These are phyloP conservation scores for Corythaeola cristata DNA, from an alignment of 2,113 vertebrate species.

Conservation along the genomic window DNA sequence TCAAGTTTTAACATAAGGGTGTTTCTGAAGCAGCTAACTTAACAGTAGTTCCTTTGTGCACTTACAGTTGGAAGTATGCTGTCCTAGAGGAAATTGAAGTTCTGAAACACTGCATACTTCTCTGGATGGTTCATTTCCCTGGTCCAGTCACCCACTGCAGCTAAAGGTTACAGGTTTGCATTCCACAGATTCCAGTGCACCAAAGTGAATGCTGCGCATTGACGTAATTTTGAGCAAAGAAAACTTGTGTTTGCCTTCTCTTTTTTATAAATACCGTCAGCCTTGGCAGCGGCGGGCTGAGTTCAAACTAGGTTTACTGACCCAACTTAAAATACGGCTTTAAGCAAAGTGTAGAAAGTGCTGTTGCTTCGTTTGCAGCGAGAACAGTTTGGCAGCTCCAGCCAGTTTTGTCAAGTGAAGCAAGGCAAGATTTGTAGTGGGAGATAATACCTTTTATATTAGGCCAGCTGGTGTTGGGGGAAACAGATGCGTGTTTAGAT, in stretches of 20 bases:
- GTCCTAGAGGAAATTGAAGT: background rate
- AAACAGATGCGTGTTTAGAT: constrained; percentile 21
- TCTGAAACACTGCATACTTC: background rate
- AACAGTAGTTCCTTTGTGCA: background rate
- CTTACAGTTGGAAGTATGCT: background rate
- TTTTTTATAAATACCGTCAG: background rate
- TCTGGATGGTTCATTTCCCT: constrained; percentile 10
- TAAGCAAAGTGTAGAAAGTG: background rate
- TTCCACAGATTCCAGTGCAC: constrained; percentile 22
- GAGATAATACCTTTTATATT: background rate
- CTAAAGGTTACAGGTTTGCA: constrained; percentile 49
- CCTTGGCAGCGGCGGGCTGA: background rate
- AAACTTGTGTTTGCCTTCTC: background rate
- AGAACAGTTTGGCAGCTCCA: background rate
- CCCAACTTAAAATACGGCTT: background rate
- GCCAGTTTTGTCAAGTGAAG: background rate
- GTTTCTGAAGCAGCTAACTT: background rate
- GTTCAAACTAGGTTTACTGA: background rate
- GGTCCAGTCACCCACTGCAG: background rate
- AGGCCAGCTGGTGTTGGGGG: constrained; percentile 34
- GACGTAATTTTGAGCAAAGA: background rate
- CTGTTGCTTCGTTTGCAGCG: background rate
- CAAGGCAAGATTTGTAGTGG: background rate
- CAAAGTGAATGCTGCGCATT: background rate
- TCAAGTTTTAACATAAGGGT: background rate